A percentile compares a stretch with the other conserved stretches of the same genome.
Conservation (phyloP, 2,797 vertebrate genomes). For the Macropodus opercularis region DNA sequence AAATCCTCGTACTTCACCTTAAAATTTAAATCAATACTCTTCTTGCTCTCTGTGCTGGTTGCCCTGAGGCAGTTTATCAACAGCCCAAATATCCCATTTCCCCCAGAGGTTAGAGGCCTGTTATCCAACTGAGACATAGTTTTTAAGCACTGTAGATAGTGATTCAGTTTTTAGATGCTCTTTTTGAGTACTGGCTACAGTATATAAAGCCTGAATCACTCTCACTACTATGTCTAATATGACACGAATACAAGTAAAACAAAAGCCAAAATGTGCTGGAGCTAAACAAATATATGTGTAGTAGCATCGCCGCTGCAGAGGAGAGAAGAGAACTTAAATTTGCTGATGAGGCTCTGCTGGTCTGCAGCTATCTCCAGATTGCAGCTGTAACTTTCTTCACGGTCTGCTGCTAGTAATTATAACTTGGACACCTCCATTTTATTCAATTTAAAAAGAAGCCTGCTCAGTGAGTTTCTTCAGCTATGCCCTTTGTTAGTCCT, state of each 20-base stretch:
- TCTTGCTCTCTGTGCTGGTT: constrained; percentile 17
- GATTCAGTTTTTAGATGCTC: no score
- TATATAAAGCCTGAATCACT: constrained; percentile 1
- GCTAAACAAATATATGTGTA: no score
- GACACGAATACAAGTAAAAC: background rate
- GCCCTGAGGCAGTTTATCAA: constrained; percentile 1
- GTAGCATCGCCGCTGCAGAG: background rate
- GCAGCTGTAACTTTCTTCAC: background rate
- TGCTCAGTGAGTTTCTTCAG: background rate
- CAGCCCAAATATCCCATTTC: background rate
- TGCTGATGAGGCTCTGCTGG: constrained; percentile 10
- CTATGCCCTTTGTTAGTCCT: constrained; percentile 16
- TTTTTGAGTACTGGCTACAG: no score
- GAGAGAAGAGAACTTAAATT: constrained; percentile 25
- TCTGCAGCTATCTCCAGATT: background rate
- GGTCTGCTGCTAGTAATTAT: constrained; percentile 21
- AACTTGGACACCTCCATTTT: constrained; percentile 5
- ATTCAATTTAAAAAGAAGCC: constrained; percentile 1
- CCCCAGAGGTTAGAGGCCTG: no score
- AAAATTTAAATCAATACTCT: background rate
- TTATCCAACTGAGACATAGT: background rate
- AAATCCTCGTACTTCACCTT: background rate
- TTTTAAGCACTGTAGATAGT: background rate
- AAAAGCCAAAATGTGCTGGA: background rate
- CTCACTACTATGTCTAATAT: background rate